Evolutionary conservation across 2,113 vertebrate species (phyloP).

Genomic region (Poeciliopsis turrubarensis): DNA sequence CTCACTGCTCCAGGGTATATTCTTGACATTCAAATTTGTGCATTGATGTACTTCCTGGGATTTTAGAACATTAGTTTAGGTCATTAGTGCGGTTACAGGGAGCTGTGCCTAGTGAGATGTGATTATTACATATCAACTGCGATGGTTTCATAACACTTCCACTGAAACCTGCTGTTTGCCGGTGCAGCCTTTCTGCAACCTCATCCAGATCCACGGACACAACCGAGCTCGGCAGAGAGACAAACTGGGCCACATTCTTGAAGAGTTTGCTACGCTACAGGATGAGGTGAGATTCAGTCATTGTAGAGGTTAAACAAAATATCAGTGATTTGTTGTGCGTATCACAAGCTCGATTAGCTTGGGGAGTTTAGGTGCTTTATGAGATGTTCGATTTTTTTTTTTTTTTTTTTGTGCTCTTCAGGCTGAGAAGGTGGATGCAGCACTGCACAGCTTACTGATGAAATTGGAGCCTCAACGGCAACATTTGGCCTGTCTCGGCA

Average conservation of each 20-base stretch:
- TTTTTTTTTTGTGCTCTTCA: conserved; percentile 72
- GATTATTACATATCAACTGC: neutral
- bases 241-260: conserved; percentile 97
- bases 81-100: neutral
- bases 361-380: neutral
- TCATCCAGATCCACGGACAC: conserved; percentile 98
- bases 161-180: neutral
- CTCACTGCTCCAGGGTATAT: conserved; percentile 93
- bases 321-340: neutral
- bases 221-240: conserved; percentile 97
- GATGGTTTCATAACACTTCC: neutral
- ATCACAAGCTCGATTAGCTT: neutral
- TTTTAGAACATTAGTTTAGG: neutral
- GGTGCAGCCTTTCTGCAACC: conserved; percentile 93
- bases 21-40: neutral
- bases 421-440: conserved; percentile 98
- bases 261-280: conserved; percentile 97
- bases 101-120: neutral
- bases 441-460: conserved; percentile 93
- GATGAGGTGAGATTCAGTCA: conserved; percentile 86
- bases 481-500: conserved; percentile 95
- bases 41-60: neutral
- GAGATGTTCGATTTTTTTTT: neutral
- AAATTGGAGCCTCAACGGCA: conserved; percentile 98
- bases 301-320: neutral